These are phyloP conservation scores for Vipera latastei DNA, from an alignment of 2,797 vertebrate species.

Conservation along the genomic window DNA sequence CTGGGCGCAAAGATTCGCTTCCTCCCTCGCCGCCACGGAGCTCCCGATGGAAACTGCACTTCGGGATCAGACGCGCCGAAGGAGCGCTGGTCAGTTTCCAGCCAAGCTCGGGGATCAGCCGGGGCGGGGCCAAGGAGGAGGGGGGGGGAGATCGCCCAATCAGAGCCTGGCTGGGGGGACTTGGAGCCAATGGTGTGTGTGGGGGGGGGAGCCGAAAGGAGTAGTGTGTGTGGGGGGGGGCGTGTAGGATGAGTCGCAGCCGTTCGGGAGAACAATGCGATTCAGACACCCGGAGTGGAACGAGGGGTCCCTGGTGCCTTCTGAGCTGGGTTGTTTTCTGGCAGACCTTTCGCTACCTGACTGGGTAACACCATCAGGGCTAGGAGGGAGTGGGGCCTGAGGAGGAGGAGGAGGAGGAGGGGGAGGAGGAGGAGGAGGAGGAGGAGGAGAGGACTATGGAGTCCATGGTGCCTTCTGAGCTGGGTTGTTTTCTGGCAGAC, in stretches of 20 bases:
- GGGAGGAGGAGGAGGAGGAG: neutral
- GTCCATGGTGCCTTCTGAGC: no score
- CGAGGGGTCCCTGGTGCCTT: neutral
- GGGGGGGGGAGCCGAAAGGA: neutral
- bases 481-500: no score
- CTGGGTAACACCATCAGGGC: no score
- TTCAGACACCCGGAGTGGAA: neutral
- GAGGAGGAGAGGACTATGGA: neutral
- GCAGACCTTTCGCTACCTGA: neutral
- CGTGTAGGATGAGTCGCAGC: neutral
- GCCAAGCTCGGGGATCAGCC: neutral
- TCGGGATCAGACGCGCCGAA: neutral
- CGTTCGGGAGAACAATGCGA: neutral
- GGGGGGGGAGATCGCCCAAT: neutral
- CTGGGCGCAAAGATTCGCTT: neutral
- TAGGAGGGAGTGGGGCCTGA: neutral
- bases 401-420: neutral
- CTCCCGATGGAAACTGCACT: neutral
- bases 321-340: neutral
- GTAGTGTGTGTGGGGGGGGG: no score
- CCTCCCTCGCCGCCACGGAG: neutral
- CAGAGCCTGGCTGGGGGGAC: neutral
- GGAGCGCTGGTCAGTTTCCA: neutral
- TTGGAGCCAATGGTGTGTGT: neutral
- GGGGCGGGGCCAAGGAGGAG: neutral